Conservation (phyloP, 2,797 vertebrate species). For the Anguilla megastoma region DNA sequence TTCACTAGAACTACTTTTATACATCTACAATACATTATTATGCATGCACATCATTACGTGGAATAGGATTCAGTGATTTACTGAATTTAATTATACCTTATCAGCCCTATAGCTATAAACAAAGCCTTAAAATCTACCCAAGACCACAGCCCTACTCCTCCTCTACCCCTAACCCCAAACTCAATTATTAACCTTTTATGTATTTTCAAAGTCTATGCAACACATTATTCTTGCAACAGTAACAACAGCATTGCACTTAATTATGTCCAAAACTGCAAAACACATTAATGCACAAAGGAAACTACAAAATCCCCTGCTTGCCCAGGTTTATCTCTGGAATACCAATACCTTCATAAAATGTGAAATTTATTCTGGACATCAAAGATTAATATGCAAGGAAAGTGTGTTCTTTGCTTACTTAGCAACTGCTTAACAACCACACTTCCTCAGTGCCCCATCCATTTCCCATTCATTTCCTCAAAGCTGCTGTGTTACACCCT, state of each 20-base stretch:
- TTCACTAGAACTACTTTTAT: background rate
- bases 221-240: background rate
- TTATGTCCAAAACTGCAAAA: background rate
- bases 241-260: background rate
- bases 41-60: background rate
- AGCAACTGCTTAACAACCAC: slow-evolving; percentile 9
- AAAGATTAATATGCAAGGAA: background rate
- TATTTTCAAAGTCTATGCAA: background rate
- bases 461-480: slow-evolving; percentile 1
- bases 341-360: slow-evolving; percentile 6
- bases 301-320: background rate
- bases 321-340: background rate
- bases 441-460: slow-evolving; percentile 1
- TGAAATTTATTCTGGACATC: background rate
- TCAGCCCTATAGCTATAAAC: background rate
- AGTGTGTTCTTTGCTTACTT: background rate
- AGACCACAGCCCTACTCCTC: background rate
- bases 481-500: background rate
- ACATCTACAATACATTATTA: background rate
- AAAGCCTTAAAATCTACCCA: slow-evolving; percentile 1
- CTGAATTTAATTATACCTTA: background rate
- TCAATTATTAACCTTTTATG: slow-evolving; percentile 18
- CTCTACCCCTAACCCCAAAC: background rate
- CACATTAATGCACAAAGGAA: background rate
- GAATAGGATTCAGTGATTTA: slow-evolving; percentile 8